phyloP scores from a whole-genome alignment of 2,888 invertebrate genomes.

The Eugnorisma glareosa region DNA sequence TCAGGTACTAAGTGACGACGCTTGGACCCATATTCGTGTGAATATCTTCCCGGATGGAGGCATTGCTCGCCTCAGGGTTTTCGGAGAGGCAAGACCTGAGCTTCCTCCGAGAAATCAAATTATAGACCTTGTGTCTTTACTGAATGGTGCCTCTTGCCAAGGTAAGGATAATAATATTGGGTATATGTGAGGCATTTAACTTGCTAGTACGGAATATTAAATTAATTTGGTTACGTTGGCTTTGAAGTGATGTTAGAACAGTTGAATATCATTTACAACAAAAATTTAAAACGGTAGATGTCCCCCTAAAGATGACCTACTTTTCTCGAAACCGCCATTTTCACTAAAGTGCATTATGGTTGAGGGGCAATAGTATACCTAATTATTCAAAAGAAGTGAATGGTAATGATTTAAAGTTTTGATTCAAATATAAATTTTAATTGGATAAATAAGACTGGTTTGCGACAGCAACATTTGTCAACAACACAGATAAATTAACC shows the following conservation, averaged over 20 bases:
- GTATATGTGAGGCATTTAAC: constrained; percentile 3
- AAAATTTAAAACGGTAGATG: not conserved
- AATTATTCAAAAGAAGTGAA: not conserved
- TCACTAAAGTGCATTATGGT: not conserved
- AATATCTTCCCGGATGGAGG: constrained; percentile 93
- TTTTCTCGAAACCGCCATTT: not conserved
- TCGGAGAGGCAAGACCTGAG: constrained; percentile 87
- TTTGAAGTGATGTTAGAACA: not conserved
- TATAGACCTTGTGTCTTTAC: constrained; percentile 88
- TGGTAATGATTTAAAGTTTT: too few relatives aligned
- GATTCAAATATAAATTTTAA: not conserved
- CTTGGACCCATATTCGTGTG: constrained; percentile 91
- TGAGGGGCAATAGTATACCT: too few relatives aligned
- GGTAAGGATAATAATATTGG: constrained; percentile 71
- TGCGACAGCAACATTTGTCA: not conserved
- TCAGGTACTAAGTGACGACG: constrained; percentile 86
- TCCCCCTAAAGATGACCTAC: not conserved
- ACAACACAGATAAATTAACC: not conserved
- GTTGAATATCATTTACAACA: not conserved
- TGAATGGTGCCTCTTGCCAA: constrained; percentile 90
- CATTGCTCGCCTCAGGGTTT: constrained; percentile 91
- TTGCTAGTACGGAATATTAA: not conserved
- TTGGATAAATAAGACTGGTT: not conserved
- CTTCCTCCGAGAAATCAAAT: constrained; percentile 79
- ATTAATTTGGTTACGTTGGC: not conserved